Base-by-base conservation (phyloP, 2,113 vertebrate species). In the Pithys albifrons region DNA sequence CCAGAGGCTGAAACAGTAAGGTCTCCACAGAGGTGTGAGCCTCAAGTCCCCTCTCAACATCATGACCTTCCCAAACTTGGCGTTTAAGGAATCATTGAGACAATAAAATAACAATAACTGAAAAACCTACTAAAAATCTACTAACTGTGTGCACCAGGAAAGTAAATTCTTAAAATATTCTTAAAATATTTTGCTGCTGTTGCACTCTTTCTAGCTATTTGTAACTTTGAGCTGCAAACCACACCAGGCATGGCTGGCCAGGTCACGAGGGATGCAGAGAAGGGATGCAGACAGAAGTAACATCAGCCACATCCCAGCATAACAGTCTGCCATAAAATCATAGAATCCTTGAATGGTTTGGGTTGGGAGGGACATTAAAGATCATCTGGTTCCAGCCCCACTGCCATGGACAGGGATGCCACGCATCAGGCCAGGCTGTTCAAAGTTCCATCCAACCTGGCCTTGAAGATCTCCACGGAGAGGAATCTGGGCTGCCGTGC, bases 301-400 rank as follows among this genome's bases (percentile, higher is more conserved):
- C 7, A 8, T 49, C 6, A 2, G 18, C 29, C 52, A 28, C 0
- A 0, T 62, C 33, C 37, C 58, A 46, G 14, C 3, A 3, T 22
- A 29, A 52, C 28, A 74, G 39, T 9, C n/a, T 65, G 33, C 7
- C 5, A 13, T 23, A 43, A 37, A 62, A 62, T 62, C 37, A 29
- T 19, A 41, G 41, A 43, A 31, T 41, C 28, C 31, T 45, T 31
- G 28, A 45, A 43, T 43, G 19, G 28, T 31, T 43, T 43, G 28
- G 19, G 19, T 45, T 31, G 62, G 28, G 45, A 45, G 13, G 13
- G 17, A 23, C 28, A 29, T 45, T 45, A 43, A 31, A 65, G 41
- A 10, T 43, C 39, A 65, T 31, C 19, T 15, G 15, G 28, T 65
- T 43, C 41, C 41, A 31, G 14, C 19, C 19, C 62, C 28, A 9